A percentile compares a stretch with the other conserved stretches of the same genome.
These are phyloP conservation scores for Sciaenops ocellatus DNA, from an alignment of 2,797 vertebrate species.

Conservation along the genomic window DNA sequence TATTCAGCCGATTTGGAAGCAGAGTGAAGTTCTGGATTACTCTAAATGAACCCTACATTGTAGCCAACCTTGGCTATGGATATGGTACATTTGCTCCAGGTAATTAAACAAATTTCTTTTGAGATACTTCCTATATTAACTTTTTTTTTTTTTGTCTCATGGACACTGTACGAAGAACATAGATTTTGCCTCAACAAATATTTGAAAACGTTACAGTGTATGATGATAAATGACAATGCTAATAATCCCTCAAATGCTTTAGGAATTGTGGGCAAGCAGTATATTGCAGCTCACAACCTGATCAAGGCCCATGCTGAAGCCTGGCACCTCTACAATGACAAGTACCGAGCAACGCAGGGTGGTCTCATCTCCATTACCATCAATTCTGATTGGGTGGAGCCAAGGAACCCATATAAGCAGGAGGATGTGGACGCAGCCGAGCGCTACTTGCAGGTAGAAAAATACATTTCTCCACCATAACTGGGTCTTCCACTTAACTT, in stretches of 20 bases:
- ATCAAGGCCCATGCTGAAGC: slow-evolving; percentile 91
- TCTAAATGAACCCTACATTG: slow-evolving; percentile 89
- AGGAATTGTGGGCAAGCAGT: slow-evolving; percentile 36
- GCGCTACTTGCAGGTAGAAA: slow-evolving; percentile 47
- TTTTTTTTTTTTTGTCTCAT: neutral
- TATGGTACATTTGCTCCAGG: slow-evolving; percentile 89
- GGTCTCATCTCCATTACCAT: slow-evolving; percentile 91
- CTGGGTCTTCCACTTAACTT: neutral
- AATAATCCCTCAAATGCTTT: neutral
- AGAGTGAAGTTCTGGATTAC: slow-evolving; percentile 95
- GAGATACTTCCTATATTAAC: neutral
- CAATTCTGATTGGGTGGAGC: slow-evolving; percentile 90
- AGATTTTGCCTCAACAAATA: too few species aligned
- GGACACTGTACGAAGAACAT: too few species aligned
- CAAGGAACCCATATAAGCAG: slow-evolving; percentile 89
- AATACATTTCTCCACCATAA: neutral
- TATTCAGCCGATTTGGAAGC: slow-evolving; percentile 88
- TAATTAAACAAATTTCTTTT: slow-evolving; percentile 45
- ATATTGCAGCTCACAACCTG: slow-evolving; percentile 84
- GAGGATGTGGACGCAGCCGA: slow-evolving; percentile 84
- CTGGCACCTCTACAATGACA: slow-evolving; percentile 92
- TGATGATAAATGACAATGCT: neutral
- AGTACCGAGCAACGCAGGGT: slow-evolving; percentile 83
- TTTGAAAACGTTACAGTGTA: neutral
- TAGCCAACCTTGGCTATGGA: slow-evolving; percentile 87